Percentiles rank a stretch among this genome's conserved stretches.
phyloP scores from a whole-genome alignment of 2,888 invertebrate genomes.

The Hemistola chrysoprasaria region DNA sequence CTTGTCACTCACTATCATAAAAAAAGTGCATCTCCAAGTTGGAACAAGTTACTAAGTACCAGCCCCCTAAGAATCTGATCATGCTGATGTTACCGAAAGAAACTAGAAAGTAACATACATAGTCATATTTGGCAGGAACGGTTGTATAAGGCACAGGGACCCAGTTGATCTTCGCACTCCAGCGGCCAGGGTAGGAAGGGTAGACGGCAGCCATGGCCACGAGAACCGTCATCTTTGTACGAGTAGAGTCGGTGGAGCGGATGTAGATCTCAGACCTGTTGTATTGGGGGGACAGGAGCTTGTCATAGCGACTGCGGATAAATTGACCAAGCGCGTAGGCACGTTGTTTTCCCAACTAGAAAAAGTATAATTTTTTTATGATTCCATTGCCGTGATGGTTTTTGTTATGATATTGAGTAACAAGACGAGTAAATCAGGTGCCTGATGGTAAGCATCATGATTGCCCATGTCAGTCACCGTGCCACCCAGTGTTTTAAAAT shows the following conservation, averaged over 20 bases:
- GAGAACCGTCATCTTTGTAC: conserved; percentile 51
- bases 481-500: too few species aligned
- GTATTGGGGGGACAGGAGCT: conserved; percentile 40
- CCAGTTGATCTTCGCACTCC: conserved; percentile 45
- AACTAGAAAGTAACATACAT: conserved; percentile 36
- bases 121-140: conserved; percentile 41
- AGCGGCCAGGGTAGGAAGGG: conserved; percentile 32
- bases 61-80: too few species aligned
- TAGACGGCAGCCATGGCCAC: conserved; percentile 46
- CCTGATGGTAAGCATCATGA: too few species aligned
- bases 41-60: too few species aligned
- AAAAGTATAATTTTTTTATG: conserved; percentile 1
- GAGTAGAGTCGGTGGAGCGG: conserved; percentile 50
- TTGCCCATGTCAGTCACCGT: too few species aligned
- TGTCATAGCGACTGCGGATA: conserved; percentile 40
- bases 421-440: too few species aligned
- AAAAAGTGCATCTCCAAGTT: too few species aligned
- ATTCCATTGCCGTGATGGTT: too few species aligned
- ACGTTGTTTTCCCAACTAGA: conserved; percentile 39
- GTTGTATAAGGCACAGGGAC: conserved; percentile 51
- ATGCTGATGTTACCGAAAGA: neutral
- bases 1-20: too few species aligned
- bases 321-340: conserved; percentile 39
- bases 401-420: too few species aligned
- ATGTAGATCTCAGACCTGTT: conserved; percentile 53